phyloP scores from a whole-genome alignment of 2,888 invertebrate species.

The Hyles lineata region DNA sequence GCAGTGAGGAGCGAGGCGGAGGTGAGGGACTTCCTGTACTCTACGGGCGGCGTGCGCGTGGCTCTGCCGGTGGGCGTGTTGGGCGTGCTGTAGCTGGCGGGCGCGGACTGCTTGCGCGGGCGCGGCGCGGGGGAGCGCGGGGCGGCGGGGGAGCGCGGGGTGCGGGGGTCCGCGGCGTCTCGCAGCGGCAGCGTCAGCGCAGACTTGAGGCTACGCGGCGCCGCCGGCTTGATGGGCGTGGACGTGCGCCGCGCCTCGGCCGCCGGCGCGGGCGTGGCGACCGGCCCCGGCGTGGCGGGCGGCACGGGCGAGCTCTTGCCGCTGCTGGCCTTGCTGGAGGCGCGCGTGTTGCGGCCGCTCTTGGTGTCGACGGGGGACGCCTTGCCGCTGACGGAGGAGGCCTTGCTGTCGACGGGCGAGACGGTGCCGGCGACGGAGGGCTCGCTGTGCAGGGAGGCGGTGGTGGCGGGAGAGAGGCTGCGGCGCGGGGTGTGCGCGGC shows the following conservation, averaged over 20 bases:
- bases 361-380: slow-evolving; percentile 54
- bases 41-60: slow-evolving; percentile 63
- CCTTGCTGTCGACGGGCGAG: slow-evolving; percentile 60
- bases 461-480: slow-evolving; percentile 35
- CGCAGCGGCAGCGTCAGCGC: slow-evolving; percentile 68
- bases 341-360: slow-evolving; percentile 49
- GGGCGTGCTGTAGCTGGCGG: slow-evolving; percentile 69
- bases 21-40: slow-evolving; percentile 65
- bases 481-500: slow-evolving; percentile 35
- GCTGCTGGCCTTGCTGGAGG: slow-evolving; percentile 54
- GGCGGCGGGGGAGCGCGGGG: slow-evolving; percentile 44
- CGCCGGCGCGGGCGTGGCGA: neutral
- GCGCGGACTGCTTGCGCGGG: slow-evolving; percentile 74
- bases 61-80: slow-evolving; percentile 62
- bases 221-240: slow-evolving; percentile 59
- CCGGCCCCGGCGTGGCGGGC: slow-evolving; percentile 43
- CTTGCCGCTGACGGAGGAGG: slow-evolving; percentile 61
- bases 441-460: slow-evolving; percentile 46
- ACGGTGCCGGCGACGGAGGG: slow-evolving; percentile 49
- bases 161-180: slow-evolving; percentile 51
- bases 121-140: slow-evolving; percentile 52
- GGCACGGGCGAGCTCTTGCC: slow-evolving; percentile 56
- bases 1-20: slow-evolving; percentile 51
- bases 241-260: slow-evolving; percentile 56
- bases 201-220: slow-evolving; percentile 46